Percentiles rank a stretch among this genome's conserved stretches.
phyloP scores from a whole-genome alignment of 2,888 invertebrate species.

The Calameuta pallipes region DNA sequence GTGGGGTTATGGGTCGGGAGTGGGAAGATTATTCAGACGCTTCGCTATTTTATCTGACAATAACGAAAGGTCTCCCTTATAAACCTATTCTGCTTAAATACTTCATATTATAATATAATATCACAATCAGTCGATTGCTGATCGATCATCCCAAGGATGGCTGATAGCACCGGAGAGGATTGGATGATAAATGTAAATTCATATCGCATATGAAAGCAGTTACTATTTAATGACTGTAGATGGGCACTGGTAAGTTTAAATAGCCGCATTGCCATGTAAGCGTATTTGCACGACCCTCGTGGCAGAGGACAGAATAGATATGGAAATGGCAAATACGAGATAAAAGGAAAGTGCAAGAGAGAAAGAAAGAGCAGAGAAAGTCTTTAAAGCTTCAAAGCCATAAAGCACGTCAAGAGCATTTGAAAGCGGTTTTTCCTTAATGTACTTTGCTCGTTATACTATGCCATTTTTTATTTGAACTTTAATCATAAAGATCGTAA shows the following conservation, averaged over 20 bases:
- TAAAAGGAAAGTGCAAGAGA: background rate
- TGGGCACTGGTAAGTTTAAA: background rate
- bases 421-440: background rate
- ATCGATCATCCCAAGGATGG: background rate
- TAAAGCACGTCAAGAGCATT: background rate
- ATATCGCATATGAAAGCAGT: background rate
- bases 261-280: background rate
- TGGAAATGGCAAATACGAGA: background rate
- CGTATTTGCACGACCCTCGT: background rate
- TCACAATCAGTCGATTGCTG: background rate
- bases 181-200: background rate
- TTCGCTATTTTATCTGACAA: background rate
- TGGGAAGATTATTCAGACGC: background rate
- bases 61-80: background rate
- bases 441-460: background rate
- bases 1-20: background rate
- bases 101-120: background rate
- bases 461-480: background rate
- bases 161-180: background rate
- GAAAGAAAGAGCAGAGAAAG: background rate
- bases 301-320: background rate
- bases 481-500: background rate
- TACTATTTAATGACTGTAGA: background rate
- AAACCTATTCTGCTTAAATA: background rate
- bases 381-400: background rate